Conservation (phyloP, 2,888 invertebrate genomes). For the Ectropis crepuscularia region DNA sequence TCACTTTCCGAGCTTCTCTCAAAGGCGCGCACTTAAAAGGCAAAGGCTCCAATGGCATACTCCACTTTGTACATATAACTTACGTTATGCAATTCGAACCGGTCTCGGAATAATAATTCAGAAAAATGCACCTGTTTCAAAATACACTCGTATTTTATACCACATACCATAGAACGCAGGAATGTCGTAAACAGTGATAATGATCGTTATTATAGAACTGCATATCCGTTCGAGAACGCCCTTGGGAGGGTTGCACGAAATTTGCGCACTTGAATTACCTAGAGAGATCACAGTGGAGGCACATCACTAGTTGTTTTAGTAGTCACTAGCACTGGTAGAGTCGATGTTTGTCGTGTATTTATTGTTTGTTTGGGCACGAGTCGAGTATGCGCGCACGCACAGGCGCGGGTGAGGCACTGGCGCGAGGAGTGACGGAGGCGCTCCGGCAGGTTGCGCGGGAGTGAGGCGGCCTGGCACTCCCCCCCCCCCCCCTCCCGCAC, state of each 20-base stretch:
- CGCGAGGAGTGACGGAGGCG: slow-evolving; percentile 70
- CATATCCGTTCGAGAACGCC: slow-evolving; percentile 58
- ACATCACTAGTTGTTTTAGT: slow-evolving; percentile 63
- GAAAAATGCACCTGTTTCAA: slow-evolving; percentile 61
- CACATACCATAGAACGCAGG: slow-evolving; percentile 36
- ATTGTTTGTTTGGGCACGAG: slow-evolving; percentile 42
- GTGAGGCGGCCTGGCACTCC: slow-evolving; percentile 45
- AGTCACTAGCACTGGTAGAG: slow-evolving; percentile 45
- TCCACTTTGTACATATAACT: slow-evolving; percentile 47
- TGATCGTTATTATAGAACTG: slow-evolving; percentile 52
- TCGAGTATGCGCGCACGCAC: slow-evolving; percentile 47
- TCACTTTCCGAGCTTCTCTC: slow-evolving; percentile 50
- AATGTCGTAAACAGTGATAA: slow-evolving; percentile 46
- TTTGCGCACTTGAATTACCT: slow-evolving; percentile 59
- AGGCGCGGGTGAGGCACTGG: slow-evolving; percentile 67
- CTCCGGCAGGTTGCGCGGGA: slow-evolving; percentile 72
- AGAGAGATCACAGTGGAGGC: slow-evolving; percentile 51
- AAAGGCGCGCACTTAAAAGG: slow-evolving; percentile 48
- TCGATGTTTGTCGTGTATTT: slow-evolving; percentile 44
- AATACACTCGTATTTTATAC: slow-evolving; percentile 19
- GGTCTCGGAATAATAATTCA: slow-evolving; percentile 68
- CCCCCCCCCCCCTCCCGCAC: slow-evolving; percentile 50
- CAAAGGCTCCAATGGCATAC: slow-evolving; percentile 61
- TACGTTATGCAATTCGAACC: slow-evolving; percentile 67
- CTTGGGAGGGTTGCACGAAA: slow-evolving; percentile 55